phyloP scores from a whole-genome alignment of 2,113 vertebrate genomes.

The Larimichthys polyactis region DNA sequence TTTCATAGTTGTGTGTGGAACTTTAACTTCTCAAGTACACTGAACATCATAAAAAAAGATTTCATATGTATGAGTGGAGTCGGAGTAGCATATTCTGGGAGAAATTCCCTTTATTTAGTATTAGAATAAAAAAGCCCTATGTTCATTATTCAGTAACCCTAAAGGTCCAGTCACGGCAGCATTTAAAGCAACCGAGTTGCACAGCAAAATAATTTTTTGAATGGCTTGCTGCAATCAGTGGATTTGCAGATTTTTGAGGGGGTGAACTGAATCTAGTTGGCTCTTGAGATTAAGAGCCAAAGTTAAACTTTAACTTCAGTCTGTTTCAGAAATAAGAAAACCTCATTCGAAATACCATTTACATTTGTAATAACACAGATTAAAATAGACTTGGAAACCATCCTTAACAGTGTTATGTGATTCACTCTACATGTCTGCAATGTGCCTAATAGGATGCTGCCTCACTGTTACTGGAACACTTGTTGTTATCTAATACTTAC shows the following conservation, averaged over 20 bases:
- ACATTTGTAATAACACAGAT: background rate
- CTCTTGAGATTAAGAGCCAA: background rate
- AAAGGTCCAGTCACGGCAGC: background rate
- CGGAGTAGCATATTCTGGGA: background rate
- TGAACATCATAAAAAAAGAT: constrained; percentile 1
- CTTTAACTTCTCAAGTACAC: background rate
- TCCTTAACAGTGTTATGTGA: background rate
- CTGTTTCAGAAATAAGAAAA: background rate
- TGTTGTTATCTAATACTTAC: too few relatives aligned
- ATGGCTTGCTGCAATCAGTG: background rate
- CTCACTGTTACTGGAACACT: too few relatives aligned
- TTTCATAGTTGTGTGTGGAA: constrained; percentile 7
- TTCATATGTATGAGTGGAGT: background rate
- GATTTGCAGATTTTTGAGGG: background rate
- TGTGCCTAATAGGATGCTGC: too few relatives aligned
- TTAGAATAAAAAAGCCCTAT: background rate
- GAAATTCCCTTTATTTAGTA: background rate
- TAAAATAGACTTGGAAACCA: background rate
- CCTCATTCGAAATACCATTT: background rate
- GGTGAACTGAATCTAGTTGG: background rate
- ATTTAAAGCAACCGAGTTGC: background rate
- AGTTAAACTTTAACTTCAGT: background rate
- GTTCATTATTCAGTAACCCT: background rate
- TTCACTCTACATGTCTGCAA: background rate
- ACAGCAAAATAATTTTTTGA: background rate